Evolutionary conservation across 2,888 invertebrate genomes (phyloP).

Genomic region (Diachrysia chrysitis): DNA sequence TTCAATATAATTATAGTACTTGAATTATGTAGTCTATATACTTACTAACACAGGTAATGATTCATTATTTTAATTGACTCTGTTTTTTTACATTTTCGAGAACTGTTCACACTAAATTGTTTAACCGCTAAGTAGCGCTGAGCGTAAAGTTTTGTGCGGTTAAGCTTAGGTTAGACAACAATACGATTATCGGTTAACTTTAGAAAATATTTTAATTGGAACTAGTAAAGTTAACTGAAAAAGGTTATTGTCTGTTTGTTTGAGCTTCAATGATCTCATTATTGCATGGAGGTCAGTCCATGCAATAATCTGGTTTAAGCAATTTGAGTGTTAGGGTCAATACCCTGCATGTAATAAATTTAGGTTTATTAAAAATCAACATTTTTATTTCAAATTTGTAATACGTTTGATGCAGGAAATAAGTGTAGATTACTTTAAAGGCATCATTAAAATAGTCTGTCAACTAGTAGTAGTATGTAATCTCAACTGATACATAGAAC

Average conservation of each 20-base stretch:
- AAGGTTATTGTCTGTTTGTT: neutral
- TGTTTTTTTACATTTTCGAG: neutral
- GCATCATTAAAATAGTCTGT: no score
- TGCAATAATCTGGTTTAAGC: no score
- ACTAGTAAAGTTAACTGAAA: neutral
- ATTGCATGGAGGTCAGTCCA: no score
- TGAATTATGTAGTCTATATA: neutral
- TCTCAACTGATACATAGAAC: neutral
- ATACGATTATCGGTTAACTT: neutral
- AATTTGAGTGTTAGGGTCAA: no score
- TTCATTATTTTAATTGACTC: neutral
- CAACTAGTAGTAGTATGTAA: no score
- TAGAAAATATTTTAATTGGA: neutral
- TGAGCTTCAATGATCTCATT: no score
- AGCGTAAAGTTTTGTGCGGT: neutral
- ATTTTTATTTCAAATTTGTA: no score
- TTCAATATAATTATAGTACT: no score
- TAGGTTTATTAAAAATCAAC: no score
- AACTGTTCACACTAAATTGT: neutral
- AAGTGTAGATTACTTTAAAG: no score
- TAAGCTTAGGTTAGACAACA: neutral
- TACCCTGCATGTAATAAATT: no score
- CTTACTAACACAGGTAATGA: neutral
- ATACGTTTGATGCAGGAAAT: no score
- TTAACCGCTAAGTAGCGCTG: neutral